Conservation (phyloP, 2,888 invertebrate species). For the Drosophila nigricruria region DNA sequence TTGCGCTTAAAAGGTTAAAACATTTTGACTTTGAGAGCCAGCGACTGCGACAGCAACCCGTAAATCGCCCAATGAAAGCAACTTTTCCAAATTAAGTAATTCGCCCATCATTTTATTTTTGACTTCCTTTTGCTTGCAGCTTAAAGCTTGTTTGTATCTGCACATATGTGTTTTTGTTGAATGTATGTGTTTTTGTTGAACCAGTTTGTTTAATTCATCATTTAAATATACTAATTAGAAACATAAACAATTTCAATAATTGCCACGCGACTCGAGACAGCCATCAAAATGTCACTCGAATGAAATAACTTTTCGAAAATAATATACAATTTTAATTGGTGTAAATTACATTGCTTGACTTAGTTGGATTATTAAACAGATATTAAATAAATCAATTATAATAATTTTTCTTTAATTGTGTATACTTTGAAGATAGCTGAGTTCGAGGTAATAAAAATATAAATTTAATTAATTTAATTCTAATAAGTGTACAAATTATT, state of each 20-base stretch:
- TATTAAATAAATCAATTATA: neutral
- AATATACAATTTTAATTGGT: neutral
- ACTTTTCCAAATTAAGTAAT: conserved; percentile 60
- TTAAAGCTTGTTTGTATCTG: conserved; percentile 8
- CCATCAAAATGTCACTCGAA: conserved; percentile 11
- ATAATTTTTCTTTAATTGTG: no score
- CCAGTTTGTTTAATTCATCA: conserved; percentile 57
- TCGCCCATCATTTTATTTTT: conserved; percentile 27
- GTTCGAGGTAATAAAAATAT: no score
- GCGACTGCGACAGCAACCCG: conserved; percentile 30
- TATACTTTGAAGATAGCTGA: no score
- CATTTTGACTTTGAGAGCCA: conserved; percentile 65
- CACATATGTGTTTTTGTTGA: conserved; percentile 38
- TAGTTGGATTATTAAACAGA: neutral
- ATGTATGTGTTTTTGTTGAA: conserved; percentile 44
- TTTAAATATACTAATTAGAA: conserved; percentile 44
- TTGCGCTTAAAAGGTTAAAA: conserved; percentile 77
- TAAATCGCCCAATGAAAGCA: conserved; percentile 64
- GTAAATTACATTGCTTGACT: neutral
- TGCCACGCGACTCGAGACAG: conserved; percentile 18
- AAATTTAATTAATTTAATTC: no score
- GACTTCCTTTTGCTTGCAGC: neutral
- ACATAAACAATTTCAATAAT: conserved; percentile 41
- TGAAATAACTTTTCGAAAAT: conserved; percentile 4
- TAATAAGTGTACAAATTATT: no score